Percentiles rank a stretch among this genome's conserved stretches.
Evolutionary conservation across 2,113 vertebrate genomes (phyloP).

Genomic region (Tupaia chinensis): DNA sequence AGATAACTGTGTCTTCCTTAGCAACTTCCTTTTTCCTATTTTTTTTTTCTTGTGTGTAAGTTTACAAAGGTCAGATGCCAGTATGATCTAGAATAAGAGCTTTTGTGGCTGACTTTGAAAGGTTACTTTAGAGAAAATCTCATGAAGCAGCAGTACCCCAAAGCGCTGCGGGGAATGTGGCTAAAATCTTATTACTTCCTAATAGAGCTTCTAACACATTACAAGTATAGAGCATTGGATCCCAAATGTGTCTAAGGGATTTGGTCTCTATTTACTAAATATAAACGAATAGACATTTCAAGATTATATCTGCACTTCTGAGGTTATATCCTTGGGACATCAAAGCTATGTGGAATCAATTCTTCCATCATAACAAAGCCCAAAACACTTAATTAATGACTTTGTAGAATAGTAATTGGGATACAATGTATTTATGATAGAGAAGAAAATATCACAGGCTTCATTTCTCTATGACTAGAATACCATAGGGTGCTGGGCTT

Average conservation of each 20-base stretch:
- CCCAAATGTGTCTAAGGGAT: background rate
- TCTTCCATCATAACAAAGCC: background rate
- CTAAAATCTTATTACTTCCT: constrained; percentile 64
- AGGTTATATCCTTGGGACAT: background rate
- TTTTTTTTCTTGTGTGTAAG: constrained; percentile 75
- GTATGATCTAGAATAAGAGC: constrained; percentile 82
- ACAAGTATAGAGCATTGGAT: background rate
- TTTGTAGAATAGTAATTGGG: background rate
- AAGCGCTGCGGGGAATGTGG: constrained; percentile 64
- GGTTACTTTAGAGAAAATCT: constrained; percentile 80
- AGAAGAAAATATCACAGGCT: background rate
- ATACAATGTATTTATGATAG: background rate
- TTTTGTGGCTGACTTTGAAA: constrained; percentile 85
- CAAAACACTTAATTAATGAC: background rate
- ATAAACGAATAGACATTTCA: constrained; percentile 18
- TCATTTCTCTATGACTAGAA: background rate
- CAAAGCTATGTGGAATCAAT: constrained; percentile 5
- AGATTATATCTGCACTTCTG: background rate
- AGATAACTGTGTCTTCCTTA: constrained; percentile 81
- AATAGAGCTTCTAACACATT: constrained; percentile 40
- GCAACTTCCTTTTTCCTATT: constrained; percentile 71
- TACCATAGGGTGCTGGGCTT: background rate
- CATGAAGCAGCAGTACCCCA: background rate
- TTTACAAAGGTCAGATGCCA: constrained; percentile 87
- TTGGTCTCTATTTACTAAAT: background rate